Evolutionary conservation across 1,140 invertebrate genomes (phyloP), one percentile per base, ranked within the genome.

Genomic region (Anagrus nilaparvatae): DNA sequence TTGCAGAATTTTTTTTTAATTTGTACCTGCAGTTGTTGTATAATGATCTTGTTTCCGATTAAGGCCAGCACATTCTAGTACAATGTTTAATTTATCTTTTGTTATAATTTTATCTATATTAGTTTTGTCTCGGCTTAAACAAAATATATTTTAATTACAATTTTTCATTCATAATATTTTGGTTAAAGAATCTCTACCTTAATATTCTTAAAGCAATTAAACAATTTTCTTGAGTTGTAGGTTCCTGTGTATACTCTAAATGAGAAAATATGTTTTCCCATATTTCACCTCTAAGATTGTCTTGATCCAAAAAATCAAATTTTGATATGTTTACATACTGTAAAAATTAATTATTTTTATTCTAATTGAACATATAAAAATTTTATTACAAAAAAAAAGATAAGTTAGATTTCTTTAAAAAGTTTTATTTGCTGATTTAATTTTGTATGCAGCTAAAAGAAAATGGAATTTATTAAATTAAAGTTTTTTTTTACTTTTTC

Each of bases 81-180:
- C 61, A 10, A 69, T 65, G 46, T 74, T 66, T 31, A 88, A 62
- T 69, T 75, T 77, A 49, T 82, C 74, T 29, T 76, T 70, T 54
- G 74, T 78, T 29, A 86, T 70, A 24, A 87, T 58, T 50, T 76
- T 71, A 50, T 84, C 72, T n/a, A 89, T 63, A 40, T 77, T 71
- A 25, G 67, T 69, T 67, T 86, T 85, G 47, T 90, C 86, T 24
- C 87, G 76, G 49, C 83, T 86, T 50, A 56, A 66, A 56, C n/a
- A n/a, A n/a, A n/a, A n/a, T n/a, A n/a, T n/a, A n/a, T 48, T 47
- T 32, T 34, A 17, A 33, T 39, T 33, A 25, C 5, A n/a, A 36
- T 29, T 13, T 16, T 28, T 17, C 19, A 30, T 34, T 35, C 21
- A 51, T 42, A 49, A 46, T 30, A 32, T 45, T 34, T 31, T 23